These are phyloP conservation scores for Melospiza melodia DNA, from an alignment of 2,113 vertebrate genomes.

Conservation along the genomic window DNA sequence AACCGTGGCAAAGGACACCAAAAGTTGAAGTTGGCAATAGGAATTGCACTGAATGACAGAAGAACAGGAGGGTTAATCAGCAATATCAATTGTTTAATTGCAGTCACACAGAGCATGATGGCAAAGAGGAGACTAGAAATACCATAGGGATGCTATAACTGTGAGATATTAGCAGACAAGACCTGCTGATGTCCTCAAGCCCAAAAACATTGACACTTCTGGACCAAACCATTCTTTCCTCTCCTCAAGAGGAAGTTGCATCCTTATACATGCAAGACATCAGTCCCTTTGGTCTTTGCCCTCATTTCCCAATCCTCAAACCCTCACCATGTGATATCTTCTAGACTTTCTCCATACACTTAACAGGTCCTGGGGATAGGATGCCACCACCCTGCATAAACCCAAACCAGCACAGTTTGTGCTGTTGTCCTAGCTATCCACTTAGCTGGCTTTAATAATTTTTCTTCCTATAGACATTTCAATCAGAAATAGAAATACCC, in stretches of 20 bases:
- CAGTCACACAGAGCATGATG: not conserved
- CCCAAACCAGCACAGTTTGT: not conserved
- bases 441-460: not conserved
- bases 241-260: not conserved
- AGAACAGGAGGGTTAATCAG: not conserved
- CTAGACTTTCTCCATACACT: not conserved
- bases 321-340: not conserved
- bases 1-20: not conserved
- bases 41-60: not conserved
- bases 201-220: not conserved
- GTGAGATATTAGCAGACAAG: rapidly evolving
- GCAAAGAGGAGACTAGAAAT: not conserved
- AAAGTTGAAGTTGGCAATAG: not conserved
- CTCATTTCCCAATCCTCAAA: not conserved
- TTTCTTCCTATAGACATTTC: not conserved
- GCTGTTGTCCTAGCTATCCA: not conserved
- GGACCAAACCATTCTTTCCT: not conserved
- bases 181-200: not conserved
- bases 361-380: not conserved
- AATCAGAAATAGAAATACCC: not conserved
- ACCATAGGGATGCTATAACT: rapidly evolving
- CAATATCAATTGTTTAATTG: not conserved
- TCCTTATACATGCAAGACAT: not conserved
- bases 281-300: not conserved
- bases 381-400: not conserved